phyloP scores from a whole-genome alignment of 1,140 invertebrate species.

The Trissolcus basalis region DNA sequence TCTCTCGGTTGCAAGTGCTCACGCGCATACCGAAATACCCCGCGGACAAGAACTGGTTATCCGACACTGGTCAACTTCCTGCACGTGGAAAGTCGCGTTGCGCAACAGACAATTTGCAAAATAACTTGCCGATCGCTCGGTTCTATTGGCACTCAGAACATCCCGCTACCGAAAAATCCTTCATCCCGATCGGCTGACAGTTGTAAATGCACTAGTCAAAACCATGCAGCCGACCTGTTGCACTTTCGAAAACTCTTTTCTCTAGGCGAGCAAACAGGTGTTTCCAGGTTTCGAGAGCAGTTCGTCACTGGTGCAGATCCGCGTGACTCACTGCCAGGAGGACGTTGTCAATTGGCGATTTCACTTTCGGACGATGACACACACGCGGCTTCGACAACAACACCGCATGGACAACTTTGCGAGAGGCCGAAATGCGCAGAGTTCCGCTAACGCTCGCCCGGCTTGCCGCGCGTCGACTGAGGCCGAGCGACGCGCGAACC shows the following conservation, averaged over 20 bases:
- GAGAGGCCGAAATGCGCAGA: conserved; percentile 15
- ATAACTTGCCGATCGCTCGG: conserved; percentile 15
- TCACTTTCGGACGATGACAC: too few species aligned
- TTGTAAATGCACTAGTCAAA: too few species aligned
- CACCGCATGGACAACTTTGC: neutral
- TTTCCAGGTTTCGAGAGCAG: too few species aligned
- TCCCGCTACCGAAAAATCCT: neutral
- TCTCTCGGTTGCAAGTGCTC: conserved; percentile 23
- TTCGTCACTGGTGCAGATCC: too few species aligned
- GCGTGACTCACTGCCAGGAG: too few species aligned
- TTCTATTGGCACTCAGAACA: neutral
- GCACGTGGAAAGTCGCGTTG: conserved; percentile 56
- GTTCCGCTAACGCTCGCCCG: conserved; percentile 59
- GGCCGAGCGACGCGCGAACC: neutral
- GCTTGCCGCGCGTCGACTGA: conserved; percentile 71
- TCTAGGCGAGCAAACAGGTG: too few species aligned
- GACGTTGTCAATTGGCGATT: too few species aligned
- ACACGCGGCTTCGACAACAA: neutral
- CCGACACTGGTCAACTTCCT: conserved; percentile 17
- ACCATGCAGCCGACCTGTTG: too few species aligned
- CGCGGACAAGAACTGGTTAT: conserved; percentile 34
- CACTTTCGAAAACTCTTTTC: too few species aligned
- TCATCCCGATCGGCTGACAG: neutral
- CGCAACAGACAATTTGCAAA: conserved; percentile 21
- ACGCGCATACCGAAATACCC: conserved; percentile 25